A percentile compares a stretch with the other conserved stretches of the same genome.
Conservation (phyloP, 2,888 invertebrate species). For the Leptinotarsa peninsularis region DNA sequence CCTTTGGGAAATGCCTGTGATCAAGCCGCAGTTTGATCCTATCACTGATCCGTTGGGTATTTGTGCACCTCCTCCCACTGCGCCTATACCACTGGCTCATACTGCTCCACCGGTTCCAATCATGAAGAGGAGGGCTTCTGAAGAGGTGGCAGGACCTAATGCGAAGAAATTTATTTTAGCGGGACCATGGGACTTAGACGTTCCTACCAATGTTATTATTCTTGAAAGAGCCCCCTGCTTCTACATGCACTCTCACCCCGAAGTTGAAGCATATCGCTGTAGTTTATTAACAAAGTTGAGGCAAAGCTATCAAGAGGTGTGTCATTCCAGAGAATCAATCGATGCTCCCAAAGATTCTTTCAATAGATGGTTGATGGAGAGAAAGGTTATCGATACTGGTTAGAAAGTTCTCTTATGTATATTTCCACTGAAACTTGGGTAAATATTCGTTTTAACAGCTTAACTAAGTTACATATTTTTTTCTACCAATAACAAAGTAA, state of each 20-base stretch:
- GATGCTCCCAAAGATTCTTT: constrained; percentile 97
- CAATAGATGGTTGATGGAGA: constrained; percentile 95
- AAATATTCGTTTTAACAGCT: neutral
- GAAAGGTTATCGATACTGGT: constrained; percentile 88
- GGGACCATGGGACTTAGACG: constrained; percentile 95
- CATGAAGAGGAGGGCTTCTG: constrained; percentile 82
- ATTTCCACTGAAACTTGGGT: neutral
- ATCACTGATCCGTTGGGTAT: constrained; percentile 71
- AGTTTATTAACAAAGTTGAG: constrained; percentile 86
- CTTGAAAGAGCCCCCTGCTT: constrained; percentile 87
- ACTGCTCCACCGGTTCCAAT: constrained; percentile 68
- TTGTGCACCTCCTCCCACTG: constrained; percentile 48
- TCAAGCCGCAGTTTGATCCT: constrained; percentile 87
- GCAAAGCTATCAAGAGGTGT: constrained; percentile 93
- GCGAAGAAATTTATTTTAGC: constrained; percentile 79
- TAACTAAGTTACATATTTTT: no score
- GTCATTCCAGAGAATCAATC: constrained; percentile 91
- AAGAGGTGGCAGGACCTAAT: constrained; percentile 77
- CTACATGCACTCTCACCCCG: constrained; percentile 93
- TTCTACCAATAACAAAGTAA: no score
- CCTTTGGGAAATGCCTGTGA: constrained; percentile 95
- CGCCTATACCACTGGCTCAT: constrained; percentile 40
- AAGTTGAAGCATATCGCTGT: constrained; percentile 80
- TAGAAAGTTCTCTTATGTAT: constrained; percentile 7
- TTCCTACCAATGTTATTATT: constrained; percentile 91